Base-by-base conservation (phyloP, 2,888 invertebrate species). In the Cryptops parisi region DNA sequence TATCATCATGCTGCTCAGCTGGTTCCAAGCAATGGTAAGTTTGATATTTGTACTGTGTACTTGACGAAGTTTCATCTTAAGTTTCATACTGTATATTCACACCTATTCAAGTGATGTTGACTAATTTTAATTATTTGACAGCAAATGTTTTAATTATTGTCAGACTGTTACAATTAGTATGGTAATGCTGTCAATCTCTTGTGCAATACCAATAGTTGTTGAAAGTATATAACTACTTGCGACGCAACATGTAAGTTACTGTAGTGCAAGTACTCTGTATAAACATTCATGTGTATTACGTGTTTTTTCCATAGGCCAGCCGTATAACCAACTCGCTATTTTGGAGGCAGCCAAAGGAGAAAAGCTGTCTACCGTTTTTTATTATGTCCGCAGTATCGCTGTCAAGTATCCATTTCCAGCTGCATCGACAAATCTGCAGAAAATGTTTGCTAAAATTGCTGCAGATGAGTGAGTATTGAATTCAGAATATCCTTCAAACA, bases 401-500 rank as follows among this genome's bases (percentile, higher is more conserved):
- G 85, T 88, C 50, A 79, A 82, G 63, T 82, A 84, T 67, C 87
- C 88, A 33, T 89, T 89, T 72, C 84, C 85, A 12, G 84, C 83
- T 33, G 85, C 88, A 27, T 78, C 81, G 27, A 80, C 82, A 49
- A 89, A 89, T 72, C 73, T 90, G 48, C 77, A 80, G 49, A 79
- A 82, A 62, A 82, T 84, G 23, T 75, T 85, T 58, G 61, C 65
- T 52, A 72, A 72, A 58, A 65, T 71, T 33, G 64, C 66, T 49
- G 68, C 67, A 56, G 71, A 72, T 49, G 58, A 58, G 59, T 60
- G 52, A 55, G 52, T 40, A 26, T 19, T 50, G 22, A 44, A 6
- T 25, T 15, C 17, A n/a, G n/a, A 6, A 12, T 41, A 15, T n/a
- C 19, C 17, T 41, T 41, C 19, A n/a, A n/a, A n/a, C n/a, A n/a